Conservation (phyloP, 2,797 vertebrate species). For the Aplochiton taeniatus region DNA sequence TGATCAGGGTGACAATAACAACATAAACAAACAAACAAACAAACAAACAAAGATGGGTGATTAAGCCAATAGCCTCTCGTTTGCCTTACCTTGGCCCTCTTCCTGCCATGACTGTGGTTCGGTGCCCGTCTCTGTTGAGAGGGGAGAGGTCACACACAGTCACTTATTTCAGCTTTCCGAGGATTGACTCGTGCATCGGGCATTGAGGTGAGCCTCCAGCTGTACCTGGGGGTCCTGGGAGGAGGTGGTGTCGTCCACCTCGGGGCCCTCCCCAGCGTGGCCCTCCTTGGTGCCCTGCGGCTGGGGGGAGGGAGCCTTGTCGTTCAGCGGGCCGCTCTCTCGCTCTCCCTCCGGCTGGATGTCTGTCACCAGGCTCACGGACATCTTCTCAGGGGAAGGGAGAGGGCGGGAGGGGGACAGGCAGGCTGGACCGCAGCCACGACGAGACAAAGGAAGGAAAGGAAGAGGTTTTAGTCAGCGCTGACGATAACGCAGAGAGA, state of each 20-base stretch:
- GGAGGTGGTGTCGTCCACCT: constrained; percentile 81
- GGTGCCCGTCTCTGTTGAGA: constrained; percentile 84
- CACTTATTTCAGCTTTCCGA: neutral
- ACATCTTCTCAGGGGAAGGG: constrained; percentile 85
- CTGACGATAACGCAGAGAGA: neutral
- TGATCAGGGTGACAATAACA: neutral
- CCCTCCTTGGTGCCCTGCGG: constrained; percentile 88
- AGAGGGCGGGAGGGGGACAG: constrained; percentile 65
- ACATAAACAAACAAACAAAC: neutral
- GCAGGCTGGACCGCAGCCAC: constrained; percentile 60
- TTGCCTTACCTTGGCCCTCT: constrained; percentile 91
- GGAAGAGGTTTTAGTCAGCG: neutral
- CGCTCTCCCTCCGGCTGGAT: constrained; percentile 97
- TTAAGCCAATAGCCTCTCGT: neutral
- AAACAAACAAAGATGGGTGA: neutral
- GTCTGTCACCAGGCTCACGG: constrained; percentile 87
- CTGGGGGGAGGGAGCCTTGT: constrained; percentile 82
- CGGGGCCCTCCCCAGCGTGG: constrained; percentile 74
- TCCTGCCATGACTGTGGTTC: constrained; percentile 91
- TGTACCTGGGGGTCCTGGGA: constrained; percentile 89
- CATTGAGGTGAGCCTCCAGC: too few relatives aligned
- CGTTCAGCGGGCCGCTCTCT: constrained; percentile 75
- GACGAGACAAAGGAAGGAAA: constrained; percentile 37
- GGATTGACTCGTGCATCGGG: too few relatives aligned
- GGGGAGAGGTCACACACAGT: constrained; percentile 15